Conservation (phyloP, 2,888 invertebrate genomes). For the Limnephilus rhombicus region DNA sequence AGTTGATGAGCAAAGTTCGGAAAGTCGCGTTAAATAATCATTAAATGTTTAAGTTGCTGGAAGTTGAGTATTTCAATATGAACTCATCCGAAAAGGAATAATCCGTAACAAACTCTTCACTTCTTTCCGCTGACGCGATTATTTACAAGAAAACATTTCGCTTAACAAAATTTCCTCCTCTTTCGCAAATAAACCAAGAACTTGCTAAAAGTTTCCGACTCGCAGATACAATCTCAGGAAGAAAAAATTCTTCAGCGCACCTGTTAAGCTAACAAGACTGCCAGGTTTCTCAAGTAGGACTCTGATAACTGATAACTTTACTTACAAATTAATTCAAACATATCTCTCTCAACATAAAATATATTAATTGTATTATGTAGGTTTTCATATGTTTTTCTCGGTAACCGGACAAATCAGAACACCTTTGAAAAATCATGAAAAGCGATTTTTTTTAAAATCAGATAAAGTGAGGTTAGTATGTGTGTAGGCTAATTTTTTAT, state of each 20-base stretch:
- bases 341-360: too few relatives aligned
- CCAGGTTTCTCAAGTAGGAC: constrained; percentile 17
- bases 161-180: constrained; percentile 34
- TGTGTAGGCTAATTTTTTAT: too few relatives aligned
- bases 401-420: too few relatives aligned
- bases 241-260: constrained; percentile 41
- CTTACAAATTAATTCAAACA: not conserved
- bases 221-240: constrained; percentile 42
- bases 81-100: constrained; percentile 28
- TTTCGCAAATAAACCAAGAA: constrained; percentile 46
- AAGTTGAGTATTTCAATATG: constrained; percentile 19
- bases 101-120: constrained; percentile 20
- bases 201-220: constrained; percentile 38
- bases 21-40: constrained; percentile 21
- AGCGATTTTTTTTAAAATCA: too few relatives aligned
- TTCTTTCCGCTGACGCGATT: constrained; percentile 47
- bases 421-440: too few relatives aligned
- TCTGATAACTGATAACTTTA: not conserved
- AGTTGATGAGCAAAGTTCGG: constrained; percentile 6
- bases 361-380: too few relatives aligned
- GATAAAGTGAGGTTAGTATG: too few relatives aligned
- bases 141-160: constrained; percentile 49
- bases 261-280: constrained; percentile 44
- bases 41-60: not conserved
- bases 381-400: too few relatives aligned